phyloP scores from a whole-genome alignment of 2,888 invertebrate genomes.

The Chrysodeixis includens region DNA sequence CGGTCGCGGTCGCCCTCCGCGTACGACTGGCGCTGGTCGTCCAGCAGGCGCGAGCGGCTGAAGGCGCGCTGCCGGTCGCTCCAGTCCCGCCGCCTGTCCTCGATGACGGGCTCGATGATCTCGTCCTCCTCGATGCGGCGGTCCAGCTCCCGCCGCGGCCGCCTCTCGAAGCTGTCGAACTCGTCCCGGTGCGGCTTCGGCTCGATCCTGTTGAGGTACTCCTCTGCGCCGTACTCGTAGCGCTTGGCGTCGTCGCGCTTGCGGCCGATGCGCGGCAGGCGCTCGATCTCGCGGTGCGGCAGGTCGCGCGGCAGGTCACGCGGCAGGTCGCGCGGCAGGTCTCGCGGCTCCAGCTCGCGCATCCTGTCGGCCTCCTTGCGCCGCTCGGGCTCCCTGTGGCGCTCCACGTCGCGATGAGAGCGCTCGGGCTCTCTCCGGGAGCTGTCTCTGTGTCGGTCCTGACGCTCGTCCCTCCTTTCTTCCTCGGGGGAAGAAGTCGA shows the following conservation, averaged over 20 bases:
- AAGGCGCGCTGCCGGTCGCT: conserved; percentile 83
- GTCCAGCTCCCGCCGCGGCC: conserved; percentile 82
- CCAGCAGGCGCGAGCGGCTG: conserved; percentile 84
- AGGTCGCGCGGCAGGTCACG: conserved; percentile 65
- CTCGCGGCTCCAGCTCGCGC: conserved; percentile 69
- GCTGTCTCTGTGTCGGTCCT: conserved; percentile 82
- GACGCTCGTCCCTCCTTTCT: conserved; percentile 86
- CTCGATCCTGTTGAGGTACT: conserved; percentile 81
- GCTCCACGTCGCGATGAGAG: conserved; percentile 80
- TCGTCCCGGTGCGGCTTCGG: conserved; percentile 80
- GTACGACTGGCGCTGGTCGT: conserved; percentile 84
- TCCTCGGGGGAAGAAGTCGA: conserved; percentile 88
- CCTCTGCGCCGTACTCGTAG: conserved; percentile 83
- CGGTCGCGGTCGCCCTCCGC: conserved; percentile 81
- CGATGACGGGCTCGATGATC: conserved; percentile 83
- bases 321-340: conserved; percentile 78
- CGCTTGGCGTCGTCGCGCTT: conserved; percentile 83
- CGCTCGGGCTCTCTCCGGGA: conserved; percentile 85
- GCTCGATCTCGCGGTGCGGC: conserved; percentile 80
- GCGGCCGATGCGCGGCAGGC: conserved; percentile 82
- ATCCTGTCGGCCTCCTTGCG: conserved; percentile 80
- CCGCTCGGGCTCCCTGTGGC: conserved; percentile 76
- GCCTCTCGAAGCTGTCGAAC: conserved; percentile 76
- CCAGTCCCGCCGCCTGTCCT: conserved; percentile 83
- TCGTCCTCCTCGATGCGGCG: conserved; percentile 85